Evolutionary conservation across 2,888 invertebrate genomes (phyloP).

Genomic region (Oasisia sp.): DNA sequence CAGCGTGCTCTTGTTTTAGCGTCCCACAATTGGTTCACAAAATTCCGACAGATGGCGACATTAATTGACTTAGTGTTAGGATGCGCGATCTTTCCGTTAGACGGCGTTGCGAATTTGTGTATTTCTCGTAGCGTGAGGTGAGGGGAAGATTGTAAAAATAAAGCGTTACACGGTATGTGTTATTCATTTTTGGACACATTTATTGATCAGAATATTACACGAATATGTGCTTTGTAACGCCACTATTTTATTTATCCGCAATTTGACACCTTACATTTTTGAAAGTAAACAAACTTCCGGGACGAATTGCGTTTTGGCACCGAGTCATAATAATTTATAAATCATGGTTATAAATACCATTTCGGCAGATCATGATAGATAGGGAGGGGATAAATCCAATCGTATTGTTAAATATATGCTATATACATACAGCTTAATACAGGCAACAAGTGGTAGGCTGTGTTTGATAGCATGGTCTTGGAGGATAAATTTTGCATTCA

Average conservation of each 20-base stretch:
- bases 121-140: not conserved
- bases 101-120: not conserved
- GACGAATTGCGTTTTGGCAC: not conserved
- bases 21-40: not conserved
- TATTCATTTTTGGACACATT: conserved; percentile 3
- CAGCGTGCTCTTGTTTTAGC: not conserved
- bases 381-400: not conserved
- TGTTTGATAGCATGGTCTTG: not conserved
- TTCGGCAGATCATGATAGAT: not conserved
- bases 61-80: not conserved
- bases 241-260: not conserved
- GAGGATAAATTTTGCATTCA: not conserved
- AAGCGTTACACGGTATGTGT: not conserved
- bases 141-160: not conserved
- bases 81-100: conserved; percentile 17
- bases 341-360: not conserved
- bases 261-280: not conserved
- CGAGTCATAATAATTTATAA: not conserved
- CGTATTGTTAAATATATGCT: not conserved
- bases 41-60: not conserved
- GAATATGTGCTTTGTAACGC: not conserved
- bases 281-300: conserved; percentile 17
- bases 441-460: not conserved
- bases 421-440: not conserved
- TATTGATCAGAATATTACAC: not conserved